A percentile compares a stretch with the other conserved stretches of the same genome.
These are phyloP conservation scores for Porites divaricata DNA, from an alignment of 92 coral and sea anemone genomes.

Conservation along the genomic window DNA sequence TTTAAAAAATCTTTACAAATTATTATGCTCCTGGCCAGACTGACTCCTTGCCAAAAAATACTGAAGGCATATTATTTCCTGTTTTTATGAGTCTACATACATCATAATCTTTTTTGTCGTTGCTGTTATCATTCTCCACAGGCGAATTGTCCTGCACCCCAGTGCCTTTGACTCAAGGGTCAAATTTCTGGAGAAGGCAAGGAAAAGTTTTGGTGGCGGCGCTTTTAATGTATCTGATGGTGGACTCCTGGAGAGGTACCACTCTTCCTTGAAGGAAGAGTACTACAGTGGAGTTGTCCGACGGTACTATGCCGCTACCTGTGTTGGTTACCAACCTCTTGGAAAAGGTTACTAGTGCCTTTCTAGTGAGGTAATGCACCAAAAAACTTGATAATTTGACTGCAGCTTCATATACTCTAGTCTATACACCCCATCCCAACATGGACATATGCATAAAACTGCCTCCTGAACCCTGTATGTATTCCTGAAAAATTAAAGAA, in stretches of 20 bases:
- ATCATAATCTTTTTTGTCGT: too few species aligned
- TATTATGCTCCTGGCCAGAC: too few species aligned
- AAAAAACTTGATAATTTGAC: neutral
- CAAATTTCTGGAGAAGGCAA: slow-evolving; percentile 30
- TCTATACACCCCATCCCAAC: neutral
- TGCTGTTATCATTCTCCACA: neutral
- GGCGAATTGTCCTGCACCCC: slow-evolving; percentile 34
- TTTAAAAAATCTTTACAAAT: too few species aligned
- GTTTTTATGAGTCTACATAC: too few species aligned
- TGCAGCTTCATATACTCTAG: slow-evolving; percentile 3
- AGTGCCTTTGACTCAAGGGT: slow-evolving; percentile 37
- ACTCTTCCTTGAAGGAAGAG: slow-evolving; percentile 35
- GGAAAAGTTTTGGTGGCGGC: slow-evolving; percentile 46
- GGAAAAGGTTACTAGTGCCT: slow-evolving; percentile 40
- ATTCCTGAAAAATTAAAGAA: neutral
- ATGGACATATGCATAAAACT: slow-evolving; percentile 8
- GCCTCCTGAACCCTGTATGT: slow-evolving; percentile 3
- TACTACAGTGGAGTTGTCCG: slow-evolving; percentile 11
- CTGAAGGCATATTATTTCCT: too few species aligned
- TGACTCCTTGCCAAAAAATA: too few species aligned
- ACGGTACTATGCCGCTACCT: slow-evolving; percentile 1
- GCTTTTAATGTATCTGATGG: slow-evolving; percentile 32
- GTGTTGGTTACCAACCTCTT: slow-evolving; percentile 13
- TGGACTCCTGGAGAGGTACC: slow-evolving; percentile 23
- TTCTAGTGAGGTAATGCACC: slow-evolving; percentile 14